Evolutionary conservation across 2,797 vertebrate genomes (phyloP).

Genomic region (Gorsachius magnificus): DNA sequence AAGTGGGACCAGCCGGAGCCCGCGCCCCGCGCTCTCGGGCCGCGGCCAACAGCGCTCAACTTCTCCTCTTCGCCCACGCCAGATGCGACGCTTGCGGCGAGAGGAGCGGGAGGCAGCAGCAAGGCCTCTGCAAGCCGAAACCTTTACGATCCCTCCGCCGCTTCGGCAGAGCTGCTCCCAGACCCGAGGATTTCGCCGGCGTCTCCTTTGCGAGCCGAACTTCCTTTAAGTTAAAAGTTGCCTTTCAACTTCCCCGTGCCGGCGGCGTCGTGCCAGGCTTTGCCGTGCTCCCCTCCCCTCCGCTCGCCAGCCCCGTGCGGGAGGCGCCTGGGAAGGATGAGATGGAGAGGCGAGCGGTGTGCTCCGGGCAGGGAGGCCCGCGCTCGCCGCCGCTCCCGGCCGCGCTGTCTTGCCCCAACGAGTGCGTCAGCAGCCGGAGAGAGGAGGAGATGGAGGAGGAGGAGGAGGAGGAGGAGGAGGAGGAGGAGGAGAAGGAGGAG

Average conservation of each 20-base stretch:
- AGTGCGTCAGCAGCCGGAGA: background rate
- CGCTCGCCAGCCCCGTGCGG: background rate
- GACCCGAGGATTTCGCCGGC: background rate
- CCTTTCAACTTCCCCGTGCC: background rate
- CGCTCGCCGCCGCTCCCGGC: background rate
- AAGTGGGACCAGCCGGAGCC: background rate
- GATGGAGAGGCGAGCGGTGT: background rate
- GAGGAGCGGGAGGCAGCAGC: background rate
- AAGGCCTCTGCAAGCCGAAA: background rate
- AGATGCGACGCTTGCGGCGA: background rate
- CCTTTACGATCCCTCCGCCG: background rate
- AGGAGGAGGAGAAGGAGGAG: background rate
- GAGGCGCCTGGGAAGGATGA: background rate
- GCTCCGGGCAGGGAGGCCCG: rapidly evolving
- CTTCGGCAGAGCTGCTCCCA: background rate
- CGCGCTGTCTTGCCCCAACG: background rate
- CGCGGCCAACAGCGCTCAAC: background rate
- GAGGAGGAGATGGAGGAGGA: background rate
- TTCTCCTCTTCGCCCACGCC: background rate
- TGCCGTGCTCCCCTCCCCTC: background rate
- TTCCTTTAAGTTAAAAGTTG: background rate
- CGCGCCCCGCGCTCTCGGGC: background rate
- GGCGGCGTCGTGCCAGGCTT: background rate
- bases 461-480: background rate
- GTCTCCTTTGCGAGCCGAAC: background rate